These are phyloP conservation scores for Augochlorella aurata DNA, from an alignment of 2,888 invertebrate genomes.

Conservation along the genomic window DNA sequence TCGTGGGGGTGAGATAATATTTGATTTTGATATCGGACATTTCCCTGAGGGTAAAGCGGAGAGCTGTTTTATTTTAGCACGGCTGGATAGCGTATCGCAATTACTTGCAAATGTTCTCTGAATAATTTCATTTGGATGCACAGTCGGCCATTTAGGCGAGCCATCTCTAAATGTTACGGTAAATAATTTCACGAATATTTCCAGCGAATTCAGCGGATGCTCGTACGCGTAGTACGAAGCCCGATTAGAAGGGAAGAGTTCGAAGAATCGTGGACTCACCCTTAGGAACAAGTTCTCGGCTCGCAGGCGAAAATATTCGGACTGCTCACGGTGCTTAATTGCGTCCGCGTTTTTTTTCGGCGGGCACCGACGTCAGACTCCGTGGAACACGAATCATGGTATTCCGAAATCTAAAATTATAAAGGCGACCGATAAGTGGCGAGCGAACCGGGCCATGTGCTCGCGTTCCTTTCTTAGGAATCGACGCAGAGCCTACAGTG, in stretches of 20 bases:
- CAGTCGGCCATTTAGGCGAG: too few species aligned
- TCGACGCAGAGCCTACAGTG: conserved; percentile 63
- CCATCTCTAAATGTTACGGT: background rate
- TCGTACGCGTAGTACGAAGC: background rate
- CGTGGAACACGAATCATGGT: conserved; percentile 66
- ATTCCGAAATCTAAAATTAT: conserved; percentile 78
- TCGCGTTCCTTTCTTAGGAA: conserved; percentile 66
- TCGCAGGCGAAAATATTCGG: background rate
- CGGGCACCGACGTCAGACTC: conserved; percentile 51
- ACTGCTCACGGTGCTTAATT: background rate
- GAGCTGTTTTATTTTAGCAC: too few species aligned
- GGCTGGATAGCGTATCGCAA: too few species aligned
- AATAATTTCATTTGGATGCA: too few species aligned
- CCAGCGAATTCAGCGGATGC: too few species aligned
- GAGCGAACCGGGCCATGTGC: conserved; percentile 75
- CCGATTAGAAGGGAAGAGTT: background rate
- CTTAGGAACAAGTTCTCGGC: background rate
- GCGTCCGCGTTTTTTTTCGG: background rate
- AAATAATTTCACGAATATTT: background rate
- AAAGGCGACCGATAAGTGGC: conserved; percentile 70
- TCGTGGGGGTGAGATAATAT: background rate
- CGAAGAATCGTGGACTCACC: background rate
- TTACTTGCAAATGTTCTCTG: too few species aligned
- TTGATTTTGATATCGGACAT: background rate
- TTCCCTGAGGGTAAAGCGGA: background rate